Evolutionary conservation across 2,888 invertebrate genomes (phyloP).

Genomic region (Trilocha varians): DNA sequence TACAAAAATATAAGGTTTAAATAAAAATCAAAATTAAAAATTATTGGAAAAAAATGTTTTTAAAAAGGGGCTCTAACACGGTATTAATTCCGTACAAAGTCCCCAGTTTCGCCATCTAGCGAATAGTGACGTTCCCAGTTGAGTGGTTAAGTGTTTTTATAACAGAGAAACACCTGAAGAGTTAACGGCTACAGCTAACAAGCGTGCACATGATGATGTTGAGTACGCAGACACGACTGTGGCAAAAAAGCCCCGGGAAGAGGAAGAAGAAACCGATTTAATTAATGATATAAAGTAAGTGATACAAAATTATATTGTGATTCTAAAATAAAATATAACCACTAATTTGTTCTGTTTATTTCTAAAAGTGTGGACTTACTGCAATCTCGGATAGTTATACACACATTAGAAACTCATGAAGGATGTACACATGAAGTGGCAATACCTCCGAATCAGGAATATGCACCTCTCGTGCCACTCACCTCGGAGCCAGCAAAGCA

Average conservation of each 20-base stretch:
- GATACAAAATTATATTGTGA: too few species aligned
- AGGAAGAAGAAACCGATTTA: slow-evolving; percentile 44
- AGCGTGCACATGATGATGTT: slow-evolving; percentile 50
- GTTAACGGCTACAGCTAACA: slow-evolving; percentile 24
- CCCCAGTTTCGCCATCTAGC: too few species aligned
- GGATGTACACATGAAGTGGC: slow-evolving; percentile 98
- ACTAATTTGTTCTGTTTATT: not conserved
- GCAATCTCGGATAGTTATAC: slow-evolving; percentile 87
- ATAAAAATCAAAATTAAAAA: too few species aligned
- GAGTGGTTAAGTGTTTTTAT: too few species aligned
- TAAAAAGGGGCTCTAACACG: too few species aligned
- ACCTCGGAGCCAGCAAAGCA: slow-evolving; percentile 87
- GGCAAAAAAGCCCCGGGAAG: slow-evolving; percentile 40
- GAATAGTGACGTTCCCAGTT: too few species aligned
- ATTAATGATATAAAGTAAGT: slow-evolving; percentile 54
- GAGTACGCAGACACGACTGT: slow-evolving; percentile 41
- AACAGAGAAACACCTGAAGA: slow-evolving; percentile 4
- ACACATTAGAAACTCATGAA: slow-evolving; percentile 90
- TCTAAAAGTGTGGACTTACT: slow-evolving; percentile 80
- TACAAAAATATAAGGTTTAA: too few species aligned
- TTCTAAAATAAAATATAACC: not conserved
- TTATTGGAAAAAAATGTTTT: too few species aligned
- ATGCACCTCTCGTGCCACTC: slow-evolving; percentile 73
- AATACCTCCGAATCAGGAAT: slow-evolving; percentile 89
- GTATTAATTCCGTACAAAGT: too few species aligned